Base-by-base conservation (phyloP, 2,113 vertebrate species). In the Apus apus region DNA sequence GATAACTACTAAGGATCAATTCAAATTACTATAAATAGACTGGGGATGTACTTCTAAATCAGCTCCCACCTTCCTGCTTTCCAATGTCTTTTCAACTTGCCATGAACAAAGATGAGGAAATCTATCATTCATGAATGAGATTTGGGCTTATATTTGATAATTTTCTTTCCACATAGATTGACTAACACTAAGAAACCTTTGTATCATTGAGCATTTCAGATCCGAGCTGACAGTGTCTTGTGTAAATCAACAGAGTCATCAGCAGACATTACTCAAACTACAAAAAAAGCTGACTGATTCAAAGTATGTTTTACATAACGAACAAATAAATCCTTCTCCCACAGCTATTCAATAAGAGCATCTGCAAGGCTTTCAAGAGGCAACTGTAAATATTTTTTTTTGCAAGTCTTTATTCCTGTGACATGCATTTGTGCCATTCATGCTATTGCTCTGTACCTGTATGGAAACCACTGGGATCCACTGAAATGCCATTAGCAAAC, bases 61-160 rank as follows among this genome's bases (percentile, higher is more conserved):
- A 72, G 29, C 29, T 76, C 71, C 90, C 88, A 68, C 32, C 8
- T 88, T 71, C 16, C 67, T 72, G 45, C 50, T 90, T 85, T 75
- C 80, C 62, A 82, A 85, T 27, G 4, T 15, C 48, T 83, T 93
- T 81, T 80, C 73, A 60, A 84, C 84, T 87, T 77, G 48, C 21
- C 45, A 92, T 73, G 82, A 89, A 87, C 78, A 93, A 90, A 79
- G 84, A 48, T 80, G 45, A 88, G 26, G 16, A 83, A 86, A 79
- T 57, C 40, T 78, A 51, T 80, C 16, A 51, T 4, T 43, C 15
- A 27, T 50, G 32, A 82, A 93, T 45, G 62, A 92, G 61, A 56
- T 29, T 56, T 84, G 30, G 27, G 30, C 21, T 87, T 94, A 38
- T 30, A 77, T 85, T 94, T 87, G 70, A 91, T 87, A 34, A 85